Evolutionary conservation across 2,888 invertebrate genomes (phyloP), one percentile per base, ranked within the genome.

Genomic region (Sinodicranocentrus sp.): DNA sequence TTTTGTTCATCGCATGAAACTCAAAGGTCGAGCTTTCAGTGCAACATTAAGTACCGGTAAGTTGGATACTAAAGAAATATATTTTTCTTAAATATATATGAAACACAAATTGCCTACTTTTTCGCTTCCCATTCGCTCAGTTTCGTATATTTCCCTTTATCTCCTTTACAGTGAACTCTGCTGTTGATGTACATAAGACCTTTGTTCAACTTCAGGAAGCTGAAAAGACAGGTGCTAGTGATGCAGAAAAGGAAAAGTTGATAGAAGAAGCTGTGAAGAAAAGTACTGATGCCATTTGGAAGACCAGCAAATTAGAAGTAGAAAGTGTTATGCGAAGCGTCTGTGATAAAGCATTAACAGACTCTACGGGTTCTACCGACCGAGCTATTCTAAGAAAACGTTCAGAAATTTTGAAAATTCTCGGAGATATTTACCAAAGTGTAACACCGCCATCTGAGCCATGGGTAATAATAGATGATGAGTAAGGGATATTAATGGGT

Each of bases 181-280:
- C 89, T 0, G 87, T 89, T 2, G 89, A 89, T 72, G 89, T 89
- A 0, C 89, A 89, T 70, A 85, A 86, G 23, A 86, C 86, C 6
- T 89, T 89, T 79, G 88, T 89, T 2, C 87, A 89, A 61, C 84
- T 89, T 6, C 88, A 89, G 44, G 88, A 89, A 82, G 86, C 87
- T 0, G 89, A 89, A 71, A 88, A 88, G 76, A 75, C 85, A 21
- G 88, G 88, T 52, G 86, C 82, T 1, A 80, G 82, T 25, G 86
- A 85, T 43, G 88, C 87, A 1, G 88, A 87, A n/a, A 87, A 86
- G 19, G 87, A 88, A 15, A 86, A 85, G 39, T 59, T 88, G 23
- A 88, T 88, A 23, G 87, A 87, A 61, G 88, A 87, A 67, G 89
- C 89, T 26, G 87, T 88, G 13, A 82, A 86, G 23, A 88, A 88